Conservation (phyloP, 2,888 invertebrate species). For the Cheilosia grossa region DNA sequence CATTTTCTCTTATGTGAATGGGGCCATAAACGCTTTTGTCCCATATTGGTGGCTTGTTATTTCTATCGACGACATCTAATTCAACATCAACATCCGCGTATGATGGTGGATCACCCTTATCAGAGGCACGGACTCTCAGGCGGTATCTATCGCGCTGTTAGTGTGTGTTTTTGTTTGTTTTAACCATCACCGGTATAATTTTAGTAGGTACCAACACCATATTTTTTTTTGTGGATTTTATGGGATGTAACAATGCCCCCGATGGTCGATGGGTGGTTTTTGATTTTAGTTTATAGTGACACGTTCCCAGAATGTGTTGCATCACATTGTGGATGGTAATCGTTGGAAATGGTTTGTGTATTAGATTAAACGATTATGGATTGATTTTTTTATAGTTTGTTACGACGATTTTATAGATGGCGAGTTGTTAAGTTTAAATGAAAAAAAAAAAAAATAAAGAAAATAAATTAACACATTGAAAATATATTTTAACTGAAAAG, state of each 20-base stretch:
- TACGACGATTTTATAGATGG: slow-evolving; percentile 68
- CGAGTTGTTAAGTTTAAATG: slow-evolving; percentile 81
- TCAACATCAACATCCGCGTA: slow-evolving; percentile 98
- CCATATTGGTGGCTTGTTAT: slow-evolving; percentile 99
- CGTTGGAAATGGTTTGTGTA: slow-evolving; percentile 47
- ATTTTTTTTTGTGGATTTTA: slow-evolving; percentile 4
- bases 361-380: slow-evolving; percentile 59
- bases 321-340: slow-evolving; percentile 53
- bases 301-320: slow-evolving; percentile 35
- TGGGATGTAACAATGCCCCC: slow-evolving; percentile 44
- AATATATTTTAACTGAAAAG: slow-evolving; percentile 41
- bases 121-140: slow-evolving; percentile 97
- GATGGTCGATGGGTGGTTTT: neutral
- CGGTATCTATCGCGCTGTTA: slow-evolving; percentile 96
- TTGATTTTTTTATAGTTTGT: slow-evolving; percentile 46
- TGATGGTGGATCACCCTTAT: slow-evolving; percentile 95
- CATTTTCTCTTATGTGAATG: slow-evolving; percentile 99
- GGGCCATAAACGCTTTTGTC: slow-evolving; percentile 97
- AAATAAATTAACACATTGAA: slow-evolving; percentile 66
- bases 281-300: slow-evolving; percentile 3
- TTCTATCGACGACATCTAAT: slow-evolving; percentile 99
- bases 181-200: slow-evolving; percentile 57
- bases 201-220: slow-evolving; percentile 65
- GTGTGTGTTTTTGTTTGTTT: slow-evolving; percentile 1
- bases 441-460: slow-evolving; percentile 86